phyloP scores from a whole-genome alignment of 2,888 invertebrate genomes.

The Melikaiella ostensackeni region DNA sequence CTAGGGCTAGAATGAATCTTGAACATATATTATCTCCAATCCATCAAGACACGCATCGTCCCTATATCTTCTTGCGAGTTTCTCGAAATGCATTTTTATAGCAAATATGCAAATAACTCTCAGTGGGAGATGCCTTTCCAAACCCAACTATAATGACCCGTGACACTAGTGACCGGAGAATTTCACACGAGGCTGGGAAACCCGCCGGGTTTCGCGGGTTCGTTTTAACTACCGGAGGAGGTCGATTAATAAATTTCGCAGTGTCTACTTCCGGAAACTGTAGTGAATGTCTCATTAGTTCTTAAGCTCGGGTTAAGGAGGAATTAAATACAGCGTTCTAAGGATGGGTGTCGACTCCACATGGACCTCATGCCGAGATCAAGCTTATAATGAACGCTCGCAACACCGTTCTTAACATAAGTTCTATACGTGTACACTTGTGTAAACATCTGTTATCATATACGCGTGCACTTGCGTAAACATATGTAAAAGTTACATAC shows the following conservation, averaged over 20 bases:
- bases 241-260: constrained; percentile 63
- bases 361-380: constrained; percentile 68
- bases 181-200: constrained; percentile 22
- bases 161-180: constrained; percentile 34
- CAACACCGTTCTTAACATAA: constrained; percentile 63
- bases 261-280: constrained; percentile 65
- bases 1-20: background rate
- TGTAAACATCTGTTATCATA: constrained; percentile 36
- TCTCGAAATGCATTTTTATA: constrained; percentile 15
- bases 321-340: constrained; percentile 69
- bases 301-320: constrained; percentile 66
- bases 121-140: constrained; percentile 27
- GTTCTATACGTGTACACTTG: constrained; percentile 40
- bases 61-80: background rate
- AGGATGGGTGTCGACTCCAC: constrained; percentile 69
- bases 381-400: constrained; percentile 68
- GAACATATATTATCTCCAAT: background rate
- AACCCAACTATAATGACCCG: constrained; percentile 29
- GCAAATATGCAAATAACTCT: constrained; percentile 29
- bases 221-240: constrained; percentile 45
- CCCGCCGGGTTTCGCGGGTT: constrained; percentile 28
- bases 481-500: constrained; percentile 28
- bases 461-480: constrained; percentile 24
- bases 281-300: constrained; percentile 69
- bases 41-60: background rate